A percentile compares a stretch with the other conserved stretches of the same genome.
Evolutionary conservation across 64 coral and sea anemone species (phyloP).

Genomic region (Cladopsammia gracilis): DNA sequence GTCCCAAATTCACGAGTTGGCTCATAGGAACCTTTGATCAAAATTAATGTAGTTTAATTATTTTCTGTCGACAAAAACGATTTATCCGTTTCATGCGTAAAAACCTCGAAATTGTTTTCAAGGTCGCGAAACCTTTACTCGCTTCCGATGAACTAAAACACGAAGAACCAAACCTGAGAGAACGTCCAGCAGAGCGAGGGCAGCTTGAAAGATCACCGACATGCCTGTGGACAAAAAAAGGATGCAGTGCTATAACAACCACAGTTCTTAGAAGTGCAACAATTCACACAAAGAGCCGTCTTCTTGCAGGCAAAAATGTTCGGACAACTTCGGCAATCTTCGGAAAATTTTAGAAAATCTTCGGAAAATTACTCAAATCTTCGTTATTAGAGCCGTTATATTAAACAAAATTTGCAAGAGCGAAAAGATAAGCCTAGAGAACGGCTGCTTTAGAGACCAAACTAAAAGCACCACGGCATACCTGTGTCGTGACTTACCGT

Average conservation of each 20-base stretch:
- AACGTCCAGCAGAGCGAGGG: constrained; percentile 73
- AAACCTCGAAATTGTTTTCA: background rate
- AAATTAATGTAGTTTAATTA: background rate
- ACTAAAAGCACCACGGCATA: no score
- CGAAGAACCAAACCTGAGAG: constrained; percentile 69
- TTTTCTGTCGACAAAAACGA: background rate
- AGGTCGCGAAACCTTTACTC: background rate
- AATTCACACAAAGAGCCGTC: no score
- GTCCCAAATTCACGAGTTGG: no score
- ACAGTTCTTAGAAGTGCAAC: no score
- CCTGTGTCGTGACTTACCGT: constrained; percentile 55
- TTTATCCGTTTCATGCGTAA: background rate
- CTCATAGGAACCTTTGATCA: no score
- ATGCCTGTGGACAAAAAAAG: constrained; percentile 45
- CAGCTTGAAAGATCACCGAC: constrained; percentile 88
- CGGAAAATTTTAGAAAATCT: no score
- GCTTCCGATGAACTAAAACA: no score
- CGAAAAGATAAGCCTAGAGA: no score
- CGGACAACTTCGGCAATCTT: background rate
- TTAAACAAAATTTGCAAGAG: no score
- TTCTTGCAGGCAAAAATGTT: background rate
- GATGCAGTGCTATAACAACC: background rate
- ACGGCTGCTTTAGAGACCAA: no score
- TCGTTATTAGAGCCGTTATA: no score
- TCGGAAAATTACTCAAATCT: no score